These are phyloP conservation scores for Planococcus citri DNA, from an alignment of 1,140 invertebrate species.

Conservation along the genomic window DNA sequence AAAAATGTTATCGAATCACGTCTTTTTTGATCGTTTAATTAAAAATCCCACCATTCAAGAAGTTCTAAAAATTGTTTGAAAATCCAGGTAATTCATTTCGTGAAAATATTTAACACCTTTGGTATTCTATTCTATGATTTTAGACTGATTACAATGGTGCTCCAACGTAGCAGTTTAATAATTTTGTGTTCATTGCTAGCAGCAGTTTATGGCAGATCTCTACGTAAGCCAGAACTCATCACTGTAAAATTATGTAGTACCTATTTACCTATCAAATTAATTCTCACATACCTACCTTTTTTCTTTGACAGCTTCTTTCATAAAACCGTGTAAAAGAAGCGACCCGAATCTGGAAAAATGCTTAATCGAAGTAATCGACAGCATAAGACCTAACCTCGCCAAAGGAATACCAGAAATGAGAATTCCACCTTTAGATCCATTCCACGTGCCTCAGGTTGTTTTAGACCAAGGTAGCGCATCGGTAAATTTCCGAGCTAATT, in stretches of 20 bases:
- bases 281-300: no score
- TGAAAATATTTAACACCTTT: no score
- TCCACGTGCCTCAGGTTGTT: slow-evolving; percentile 22
- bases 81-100: no score
- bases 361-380: slow-evolving; percentile 19
- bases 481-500: slow-evolving; percentile 24
- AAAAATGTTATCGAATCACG: no score
- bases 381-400: slow-evolving; percentile 15
- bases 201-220: neutral
- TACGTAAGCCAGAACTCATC: neutral
- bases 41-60: no score
- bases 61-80: no score
- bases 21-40: no score
- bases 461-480: slow-evolving; percentile 23
- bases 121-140: no score
- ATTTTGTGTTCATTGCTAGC: neutral
- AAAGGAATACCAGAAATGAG: slow-evolving; percentile 26
- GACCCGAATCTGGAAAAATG: slow-evolving; percentile 24
- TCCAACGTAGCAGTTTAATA: neutral
- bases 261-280: neutral
- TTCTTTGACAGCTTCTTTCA: slow-evolving; percentile 23
- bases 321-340: slow-evolving; percentile 25
- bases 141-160: neutral
- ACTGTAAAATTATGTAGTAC: no score
- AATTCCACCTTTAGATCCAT: slow-evolving; percentile 24